Evolutionary conservation across 2,888 invertebrate genomes (phyloP).

Genomic region (Scaptomyza reducta): DNA sequence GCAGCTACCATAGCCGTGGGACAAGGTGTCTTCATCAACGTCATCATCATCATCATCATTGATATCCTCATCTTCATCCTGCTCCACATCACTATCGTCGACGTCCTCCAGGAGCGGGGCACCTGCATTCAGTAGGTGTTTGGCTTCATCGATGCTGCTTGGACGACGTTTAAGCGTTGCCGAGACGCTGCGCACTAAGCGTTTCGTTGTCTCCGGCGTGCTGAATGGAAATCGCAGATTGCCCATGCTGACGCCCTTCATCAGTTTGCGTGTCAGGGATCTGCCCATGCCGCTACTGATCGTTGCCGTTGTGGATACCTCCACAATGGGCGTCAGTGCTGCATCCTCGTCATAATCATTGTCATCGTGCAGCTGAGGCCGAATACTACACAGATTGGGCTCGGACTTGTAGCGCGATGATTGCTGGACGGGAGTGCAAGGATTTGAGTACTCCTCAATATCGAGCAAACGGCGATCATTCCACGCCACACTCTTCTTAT

Average conservation of each 20-base stretch:
- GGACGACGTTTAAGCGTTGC: conserved; percentile 71
- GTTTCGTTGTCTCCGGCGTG: conserved; percentile 77
- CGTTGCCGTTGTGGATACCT: conserved; percentile 40
- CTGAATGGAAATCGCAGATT: conserved; percentile 82
- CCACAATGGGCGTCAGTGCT: conserved; percentile 52
- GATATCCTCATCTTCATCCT: conserved; percentile 31
- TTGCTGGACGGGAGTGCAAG: conserved; percentile 72
- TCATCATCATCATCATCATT: conserved; percentile 36
- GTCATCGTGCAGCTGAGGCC: conserved; percentile 44
- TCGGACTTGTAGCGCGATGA: conserved; percentile 82
- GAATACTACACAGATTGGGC: conserved; percentile 80
- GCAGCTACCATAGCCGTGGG: conserved; percentile 62
- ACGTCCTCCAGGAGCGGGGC: conserved; percentile 61
- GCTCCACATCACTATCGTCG: conserved; percentile 66
- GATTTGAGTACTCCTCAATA: conserved; percentile 68
- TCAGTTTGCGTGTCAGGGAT: conserved; percentile 78
- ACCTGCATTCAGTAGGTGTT: conserved; percentile 37
- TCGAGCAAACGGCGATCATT: conserved; percentile 68
- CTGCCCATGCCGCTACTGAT: conserved; percentile 52
- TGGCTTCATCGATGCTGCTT: conserved; percentile 66
- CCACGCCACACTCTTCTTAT: conserved; percentile 79
- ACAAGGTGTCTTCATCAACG: conserved; percentile 57
- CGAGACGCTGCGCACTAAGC: conserved; percentile 74
- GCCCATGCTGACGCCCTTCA: conserved; percentile 84
- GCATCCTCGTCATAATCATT: conserved; percentile 26